Conservation (phyloP, 2,797 vertebrate genomes). For the Pygocentrus nattereri region DNA sequence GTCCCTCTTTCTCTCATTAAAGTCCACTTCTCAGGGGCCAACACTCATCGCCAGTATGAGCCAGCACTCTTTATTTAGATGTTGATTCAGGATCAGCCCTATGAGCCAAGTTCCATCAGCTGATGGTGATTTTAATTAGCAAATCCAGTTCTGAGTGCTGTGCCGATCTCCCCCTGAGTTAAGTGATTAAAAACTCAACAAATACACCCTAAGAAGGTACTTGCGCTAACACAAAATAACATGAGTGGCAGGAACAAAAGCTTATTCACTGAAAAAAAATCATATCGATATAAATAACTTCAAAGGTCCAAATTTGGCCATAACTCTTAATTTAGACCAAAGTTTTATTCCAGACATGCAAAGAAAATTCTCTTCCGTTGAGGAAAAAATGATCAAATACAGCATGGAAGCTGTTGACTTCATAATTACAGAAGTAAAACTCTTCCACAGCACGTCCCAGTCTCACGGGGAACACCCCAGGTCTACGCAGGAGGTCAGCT, state of each 20-base stretch:
- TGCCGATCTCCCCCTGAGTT: neutral
- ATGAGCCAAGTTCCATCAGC: constrained; percentile 42
- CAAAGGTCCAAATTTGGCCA: neutral
- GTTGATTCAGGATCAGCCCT: constrained; percentile 46
- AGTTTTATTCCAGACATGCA: neutral
- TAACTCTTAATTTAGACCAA: constrained; percentile 4
- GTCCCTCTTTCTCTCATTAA: constrained; percentile 22
- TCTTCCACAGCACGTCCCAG: neutral
- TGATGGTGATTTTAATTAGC: constrained; percentile 38
- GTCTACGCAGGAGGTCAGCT: constrained; percentile 48
- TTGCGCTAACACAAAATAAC: neutral
- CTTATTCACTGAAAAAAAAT: neutral
- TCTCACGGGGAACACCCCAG: constrained; percentile 36
- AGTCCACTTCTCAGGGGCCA: constrained; percentile 21
- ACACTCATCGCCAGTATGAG: constrained; percentile 25
- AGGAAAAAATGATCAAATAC: constrained; percentile 1
- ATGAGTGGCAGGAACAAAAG: neutral
- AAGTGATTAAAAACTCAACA: neutral
- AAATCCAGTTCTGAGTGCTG: neutral
- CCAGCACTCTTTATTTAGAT: constrained; percentile 50
- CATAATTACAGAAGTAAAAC: neutral
- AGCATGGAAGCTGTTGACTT: neutral
- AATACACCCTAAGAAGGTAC: neutral
- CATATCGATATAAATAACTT: constrained; percentile 1
- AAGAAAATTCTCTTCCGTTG: constrained; percentile 4